These are phyloP conservation scores for Noctua janthe DNA, from an alignment of 2,888 invertebrate species.

Conservation along the genomic window DNA sequence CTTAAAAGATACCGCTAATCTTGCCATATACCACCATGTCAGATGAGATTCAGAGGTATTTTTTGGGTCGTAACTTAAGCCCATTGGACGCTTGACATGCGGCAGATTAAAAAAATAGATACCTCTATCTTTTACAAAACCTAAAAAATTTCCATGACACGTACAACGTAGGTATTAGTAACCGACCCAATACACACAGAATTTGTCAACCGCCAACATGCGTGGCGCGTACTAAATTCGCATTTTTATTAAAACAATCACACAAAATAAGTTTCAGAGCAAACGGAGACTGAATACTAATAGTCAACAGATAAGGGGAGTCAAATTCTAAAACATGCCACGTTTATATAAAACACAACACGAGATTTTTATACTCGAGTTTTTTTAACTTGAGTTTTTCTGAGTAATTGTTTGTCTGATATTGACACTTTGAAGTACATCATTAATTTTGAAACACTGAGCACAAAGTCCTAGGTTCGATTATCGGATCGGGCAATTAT, in stretches of 20 bases:
- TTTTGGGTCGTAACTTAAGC: neutral
- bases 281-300: conserved; percentile 59
- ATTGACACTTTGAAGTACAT: neutral
- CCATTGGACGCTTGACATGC: neutral
- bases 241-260: conserved; percentile 65
- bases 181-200: conserved; percentile 42
- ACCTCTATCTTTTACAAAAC: neutral
- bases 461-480: neutral
- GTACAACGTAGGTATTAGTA: conserved; percentile 13
- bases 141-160: conserved; percentile 22
- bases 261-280: conserved; percentile 59
- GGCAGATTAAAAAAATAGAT: neutral
- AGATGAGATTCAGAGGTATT: too few relatives aligned
- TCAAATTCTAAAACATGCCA: conserved; percentile 53
- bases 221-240: conserved; percentile 45
- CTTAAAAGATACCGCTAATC: neutral
- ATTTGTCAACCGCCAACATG: conserved; percentile 51
- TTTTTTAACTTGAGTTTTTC: too few relatives aligned
- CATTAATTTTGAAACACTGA: neutral
- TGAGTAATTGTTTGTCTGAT: neutral
- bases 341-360: conserved; percentile 25
- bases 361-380: neutral
- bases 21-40: neutral
- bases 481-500: neutral
- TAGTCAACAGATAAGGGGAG: conserved; percentile 46